Evolutionary conservation across 2,888 invertebrate species (phyloP).

Genomic region (Nebria brevicollis): DNA sequence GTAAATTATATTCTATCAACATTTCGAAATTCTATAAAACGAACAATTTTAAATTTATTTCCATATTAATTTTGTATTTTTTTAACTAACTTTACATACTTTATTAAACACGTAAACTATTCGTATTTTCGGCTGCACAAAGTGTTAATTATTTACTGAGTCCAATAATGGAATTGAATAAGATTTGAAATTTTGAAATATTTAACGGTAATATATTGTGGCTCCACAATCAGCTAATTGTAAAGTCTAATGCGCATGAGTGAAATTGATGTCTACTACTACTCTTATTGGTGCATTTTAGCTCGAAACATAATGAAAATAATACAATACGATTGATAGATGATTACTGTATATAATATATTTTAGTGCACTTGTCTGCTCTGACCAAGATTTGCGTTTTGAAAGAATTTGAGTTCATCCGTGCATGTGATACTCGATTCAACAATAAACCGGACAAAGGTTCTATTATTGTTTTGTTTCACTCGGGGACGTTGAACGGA

Average conservation of each 20-base stretch:
- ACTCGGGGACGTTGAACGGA: not conserved
- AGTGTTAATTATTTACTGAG: too few species aligned
- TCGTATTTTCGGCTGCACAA: too few species aligned
- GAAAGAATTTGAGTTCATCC: slow-evolving; percentile 42
- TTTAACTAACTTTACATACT: too few species aligned
- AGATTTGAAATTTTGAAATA: too few species aligned
- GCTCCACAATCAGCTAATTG: too few species aligned
- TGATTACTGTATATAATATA: slow-evolving; percentile 26
- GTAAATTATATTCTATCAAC: too few species aligned
- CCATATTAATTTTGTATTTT: too few species aligned
- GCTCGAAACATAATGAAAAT: not conserved
- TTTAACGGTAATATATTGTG: too few species aligned
- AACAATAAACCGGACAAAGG: slow-evolving; percentile 4
- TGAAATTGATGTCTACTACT: not conserved
- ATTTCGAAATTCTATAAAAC: too few species aligned
- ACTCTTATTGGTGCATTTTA: not conserved
- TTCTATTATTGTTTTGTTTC: not conserved
- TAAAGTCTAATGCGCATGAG: not conserved
- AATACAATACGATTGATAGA: not conserved
- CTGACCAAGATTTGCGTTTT: slow-evolving; percentile 36
- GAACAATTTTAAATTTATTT: too few species aligned
- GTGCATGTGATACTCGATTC: slow-evolving; percentile 22
- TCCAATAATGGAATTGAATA: too few species aligned
- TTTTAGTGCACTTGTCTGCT: slow-evolving; percentile 35
- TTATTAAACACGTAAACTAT: too few species aligned